A percentile compares a stretch with the other conserved stretches of the same genome.
phyloP scores from a whole-genome alignment of 2,888 invertebrate species.

The Pyrrhosoma nymphula region DNA sequence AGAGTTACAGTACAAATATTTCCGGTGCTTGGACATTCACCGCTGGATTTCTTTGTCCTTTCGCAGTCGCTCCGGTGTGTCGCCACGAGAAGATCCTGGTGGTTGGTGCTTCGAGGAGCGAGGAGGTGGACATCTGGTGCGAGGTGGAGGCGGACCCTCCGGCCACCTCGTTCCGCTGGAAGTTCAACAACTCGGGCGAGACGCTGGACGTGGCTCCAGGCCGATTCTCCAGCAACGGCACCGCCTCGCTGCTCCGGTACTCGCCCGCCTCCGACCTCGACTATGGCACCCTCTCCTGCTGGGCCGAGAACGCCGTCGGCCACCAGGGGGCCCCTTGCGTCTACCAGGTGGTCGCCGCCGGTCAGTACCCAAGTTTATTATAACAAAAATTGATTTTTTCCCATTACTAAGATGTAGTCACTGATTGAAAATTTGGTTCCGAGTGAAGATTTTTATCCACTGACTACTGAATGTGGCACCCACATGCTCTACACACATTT shows the following conservation, averaged over 20 bases:
- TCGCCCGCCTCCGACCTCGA: conserved; percentile 85
- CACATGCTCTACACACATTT: no score
- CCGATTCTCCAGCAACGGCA: conserved; percentile 82
- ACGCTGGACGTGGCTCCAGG: conserved; percentile 90
- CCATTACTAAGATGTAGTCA: no score
- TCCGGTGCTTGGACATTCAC: no score
- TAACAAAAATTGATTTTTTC: no score
- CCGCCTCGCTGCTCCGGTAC: conserved; percentile 77
- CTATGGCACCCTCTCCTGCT: conserved; percentile 93
- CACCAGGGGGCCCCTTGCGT: conserved; percentile 90
- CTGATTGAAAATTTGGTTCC: no score
- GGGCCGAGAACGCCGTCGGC: conserved; percentile 91
- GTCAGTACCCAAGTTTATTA: conserved; percentile 41
- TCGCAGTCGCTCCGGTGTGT: conserved; percentile 90
- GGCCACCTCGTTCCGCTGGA: conserved; percentile 94
- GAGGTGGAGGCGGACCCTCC: conserved; percentile 96
- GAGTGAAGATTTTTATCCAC: no score
- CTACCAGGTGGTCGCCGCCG: conserved; percentile 84
- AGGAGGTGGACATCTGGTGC: conserved; percentile 91
- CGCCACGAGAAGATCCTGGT: conserved; percentile 87
- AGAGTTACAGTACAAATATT: no score
- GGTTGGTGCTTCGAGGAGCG: conserved; percentile 93
- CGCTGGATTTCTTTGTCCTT: no score
- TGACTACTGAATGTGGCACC: no score
- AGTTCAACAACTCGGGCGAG: conserved; percentile 96